These are phyloP conservation scores for Protobothrops flavoviridis DNA, from an alignment of 2,113 vertebrate species.

Conservation along the genomic window DNA sequence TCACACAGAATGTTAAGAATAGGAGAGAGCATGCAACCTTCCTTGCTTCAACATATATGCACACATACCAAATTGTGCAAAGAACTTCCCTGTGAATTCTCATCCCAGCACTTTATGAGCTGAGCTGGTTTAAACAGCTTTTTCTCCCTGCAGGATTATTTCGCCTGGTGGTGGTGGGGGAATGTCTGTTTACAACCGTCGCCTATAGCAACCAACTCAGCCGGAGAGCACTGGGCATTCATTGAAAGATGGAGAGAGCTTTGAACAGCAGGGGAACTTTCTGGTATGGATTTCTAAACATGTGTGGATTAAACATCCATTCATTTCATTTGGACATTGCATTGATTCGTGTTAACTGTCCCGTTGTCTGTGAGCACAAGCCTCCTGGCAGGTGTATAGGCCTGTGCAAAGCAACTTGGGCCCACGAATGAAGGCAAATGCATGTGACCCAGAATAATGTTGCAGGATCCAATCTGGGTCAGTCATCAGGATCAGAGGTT, in stretches of 20 bases:
- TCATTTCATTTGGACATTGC: background rate
- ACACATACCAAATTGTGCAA: conserved; percentile 1
- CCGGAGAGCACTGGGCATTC: background rate
- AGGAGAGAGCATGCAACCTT: background rate
- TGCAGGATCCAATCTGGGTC: background rate
- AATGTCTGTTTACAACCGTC: background rate
- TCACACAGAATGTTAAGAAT: conserved; percentile 9
- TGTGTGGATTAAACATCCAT: background rate
- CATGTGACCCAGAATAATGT: background rate
- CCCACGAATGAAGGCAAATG: background rate
- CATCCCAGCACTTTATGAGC: background rate
- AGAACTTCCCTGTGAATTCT: background rate
- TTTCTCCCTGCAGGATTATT: background rate
- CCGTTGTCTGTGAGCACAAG: background rate
- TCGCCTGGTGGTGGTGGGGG: background rate
- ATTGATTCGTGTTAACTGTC: background rate
- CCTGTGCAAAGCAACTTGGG: background rate
- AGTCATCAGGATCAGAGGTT: background rate
- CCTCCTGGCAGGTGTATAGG: background rate
- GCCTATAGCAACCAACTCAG: conserved; percentile 13
- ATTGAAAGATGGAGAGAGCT: background rate
- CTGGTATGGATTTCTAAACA: background rate
- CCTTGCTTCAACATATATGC: conserved; percentile 13
- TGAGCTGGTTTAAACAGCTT: background rate
- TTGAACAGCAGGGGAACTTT: background rate